Base-by-base conservation (phyloP, 2,888 invertebrate species). In the Agrochola circellaris region DNA sequence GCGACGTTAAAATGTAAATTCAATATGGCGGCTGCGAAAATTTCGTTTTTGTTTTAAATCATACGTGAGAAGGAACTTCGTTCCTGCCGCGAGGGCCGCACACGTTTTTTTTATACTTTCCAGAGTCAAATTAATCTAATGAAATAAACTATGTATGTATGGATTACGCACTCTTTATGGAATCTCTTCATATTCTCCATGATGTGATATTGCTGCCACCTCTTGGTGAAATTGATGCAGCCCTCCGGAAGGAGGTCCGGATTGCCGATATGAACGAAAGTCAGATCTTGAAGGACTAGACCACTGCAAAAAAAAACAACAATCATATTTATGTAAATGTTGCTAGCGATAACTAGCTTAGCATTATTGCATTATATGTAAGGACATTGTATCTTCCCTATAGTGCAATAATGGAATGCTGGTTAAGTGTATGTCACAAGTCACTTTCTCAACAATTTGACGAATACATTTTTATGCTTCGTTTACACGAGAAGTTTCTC, bases 171-270 rank as follows among this genome's bases (percentile, higher is more conserved):
- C 99, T 99, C 99, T 97, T 99, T 99, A 93, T 99, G 99, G 95
- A 99, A 99, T 93, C 99, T 97, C 93, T 99, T 98, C 99, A 99
- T 99, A 93, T 99, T 99, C 94, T 99, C 99, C 92, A 99, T 98
- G 86, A 99, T 99, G 93, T 99, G 98, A 94, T 99, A 99, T 95
- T 99, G 99, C 94, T 99, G 99, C 99, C 99, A 99, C 89, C 99
- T 97, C 96, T 99, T 99, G 20, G 99, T 99, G 95, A 99, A 99
- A 94, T 99, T 99, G 73, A 99, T 98, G 84, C 97, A 97, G 77
- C 98, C 98, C 90, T 99, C 99, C 17, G 98, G 97, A 87, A 99
- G 96, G 84, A 98, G 97, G 94, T 99, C 99, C 80, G 98, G 98
- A 95, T 99, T 99, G 67, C 99, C 99, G 92, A 99, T 99, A 96